A percentile compares a stretch with the other conserved stretches of the same genome.
Evolutionary conservation across 2,797 vertebrate genomes (phyloP).

Genomic region (Notolabrus celidotus): DNA sequence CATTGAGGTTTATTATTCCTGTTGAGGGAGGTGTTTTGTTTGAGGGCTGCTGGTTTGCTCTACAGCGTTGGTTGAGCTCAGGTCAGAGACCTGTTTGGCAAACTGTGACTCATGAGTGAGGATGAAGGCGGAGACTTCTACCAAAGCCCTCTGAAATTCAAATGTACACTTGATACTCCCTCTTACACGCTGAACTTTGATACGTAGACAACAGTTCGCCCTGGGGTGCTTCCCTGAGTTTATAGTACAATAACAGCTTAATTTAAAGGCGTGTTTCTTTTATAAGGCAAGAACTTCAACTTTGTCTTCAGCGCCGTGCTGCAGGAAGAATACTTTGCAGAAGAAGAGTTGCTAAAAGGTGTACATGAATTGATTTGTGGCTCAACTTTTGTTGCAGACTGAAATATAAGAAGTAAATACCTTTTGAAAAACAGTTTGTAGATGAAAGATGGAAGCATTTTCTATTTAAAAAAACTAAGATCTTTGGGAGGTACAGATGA

Average conservation of each 20-base stretch:
- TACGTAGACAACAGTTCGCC: constrained; percentile 21
- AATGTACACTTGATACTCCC: neutral
- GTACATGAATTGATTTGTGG: neutral
- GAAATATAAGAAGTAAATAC: neutral
- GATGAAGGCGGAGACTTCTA: constrained; percentile 21
- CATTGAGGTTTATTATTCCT: fast-evolving
- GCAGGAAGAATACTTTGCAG: neutral
- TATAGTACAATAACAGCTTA: neutral
- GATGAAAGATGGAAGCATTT: neutral
- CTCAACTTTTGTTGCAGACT: neutral
- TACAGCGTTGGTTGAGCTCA: neutral
- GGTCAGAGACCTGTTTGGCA: constrained; percentile 48
- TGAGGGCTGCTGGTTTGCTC: neutral
- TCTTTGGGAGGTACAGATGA: neutral
- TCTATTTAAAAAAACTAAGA: neutral
- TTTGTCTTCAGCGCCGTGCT: neutral
- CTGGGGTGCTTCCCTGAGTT: neutral
- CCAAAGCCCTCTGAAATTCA: constrained; percentile 18
- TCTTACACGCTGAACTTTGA: constrained; percentile 48
- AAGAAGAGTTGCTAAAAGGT: constrained; percentile 1
- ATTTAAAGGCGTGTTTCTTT: constrained; percentile 38
- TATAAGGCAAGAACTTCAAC: neutral
- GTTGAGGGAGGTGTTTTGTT: constrained; percentile 12
- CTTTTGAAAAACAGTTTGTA: neutral
- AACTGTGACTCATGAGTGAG: constrained; percentile 49